Conservation (phyloP, 2,113 vertebrate genomes). For the Pluvialis apricaria region DNA sequence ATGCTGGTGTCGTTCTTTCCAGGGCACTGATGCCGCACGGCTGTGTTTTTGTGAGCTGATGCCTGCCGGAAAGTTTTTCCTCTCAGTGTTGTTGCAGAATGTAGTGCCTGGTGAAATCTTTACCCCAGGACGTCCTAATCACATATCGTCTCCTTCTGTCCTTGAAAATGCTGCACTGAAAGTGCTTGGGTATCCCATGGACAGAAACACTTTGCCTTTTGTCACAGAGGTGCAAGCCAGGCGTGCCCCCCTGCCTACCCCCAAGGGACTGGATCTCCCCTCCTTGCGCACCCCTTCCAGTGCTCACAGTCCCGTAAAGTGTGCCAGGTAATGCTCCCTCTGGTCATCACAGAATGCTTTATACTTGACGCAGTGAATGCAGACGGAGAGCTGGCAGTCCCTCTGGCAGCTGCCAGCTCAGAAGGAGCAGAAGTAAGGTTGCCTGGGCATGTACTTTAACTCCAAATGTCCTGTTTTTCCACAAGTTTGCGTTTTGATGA, state of each 20-base stretch:
- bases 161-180: neutral
- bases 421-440: conserved; percentile 3
- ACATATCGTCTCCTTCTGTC: neutral
- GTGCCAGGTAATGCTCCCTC: neutral
- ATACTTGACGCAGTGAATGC: neutral
- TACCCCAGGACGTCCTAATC: neutral
- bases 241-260: neutral
- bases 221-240: neutral
- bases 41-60: neutral
- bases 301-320: neutral
- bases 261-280: neutral
- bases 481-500: conserved; percentile 45
- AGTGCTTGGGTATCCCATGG: neutral
- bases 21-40: neutral
- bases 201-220: neutral
- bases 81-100: neutral
- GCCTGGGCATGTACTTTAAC: conserved; percentile 36
- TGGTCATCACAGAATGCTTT: neutral
- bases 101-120: neutral
- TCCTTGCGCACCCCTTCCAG: rapidly evolving
- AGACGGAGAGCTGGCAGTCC: conserved; percentile 4
- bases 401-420: conserved; percentile 32
- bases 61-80: neutral
- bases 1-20: rapidly evolving
- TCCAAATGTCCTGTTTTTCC: conserved; percentile 54